Evolutionary conservation across 2,797 vertebrate species (phyloP).

Genomic region (Xiphophorus birchmanni): DNA sequence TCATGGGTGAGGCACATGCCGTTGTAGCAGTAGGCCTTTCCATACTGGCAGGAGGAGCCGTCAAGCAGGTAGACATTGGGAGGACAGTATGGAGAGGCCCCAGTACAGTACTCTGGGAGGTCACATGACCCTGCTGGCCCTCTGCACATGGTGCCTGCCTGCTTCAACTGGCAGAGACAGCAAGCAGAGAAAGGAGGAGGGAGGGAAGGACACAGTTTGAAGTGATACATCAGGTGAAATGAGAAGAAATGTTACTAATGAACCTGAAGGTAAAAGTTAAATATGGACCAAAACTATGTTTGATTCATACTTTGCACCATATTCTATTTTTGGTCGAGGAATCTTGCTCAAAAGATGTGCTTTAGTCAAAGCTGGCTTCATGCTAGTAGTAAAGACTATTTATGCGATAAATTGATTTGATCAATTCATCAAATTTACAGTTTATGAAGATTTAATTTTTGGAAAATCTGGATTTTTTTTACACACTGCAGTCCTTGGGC

Average conservation of each 20-base stretch:
- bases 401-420: too few relatives aligned
- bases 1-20: constrained; percentile 94
- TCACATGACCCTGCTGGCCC: constrained; percentile 87
- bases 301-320: neutral
- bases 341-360: neutral
- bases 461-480: too few relatives aligned
- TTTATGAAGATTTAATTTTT: too few relatives aligned
- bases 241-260: neutral
- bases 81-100: constrained; percentile 89
- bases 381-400: too few relatives aligned
- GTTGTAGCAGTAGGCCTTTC: constrained; percentile 88
- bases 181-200: neutral
- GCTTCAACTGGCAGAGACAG: constrained; percentile 81
- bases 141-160: constrained; percentile 88
- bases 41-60: constrained; percentile 85
- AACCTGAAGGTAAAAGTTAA: neutral
- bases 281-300: neutral
- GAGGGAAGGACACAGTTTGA: constrained; percentile 4
- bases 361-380: neutral
- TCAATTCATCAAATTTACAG: too few relatives aligned
- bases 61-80: constrained; percentile 91
- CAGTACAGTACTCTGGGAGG: constrained; percentile 94
- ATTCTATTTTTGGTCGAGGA: neutral
- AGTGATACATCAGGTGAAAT: neutral
- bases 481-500: too few relatives aligned